phyloP scores from a whole-genome alignment of 2,888 invertebrate genomes.

The Boloria euphrosyne region DNA sequence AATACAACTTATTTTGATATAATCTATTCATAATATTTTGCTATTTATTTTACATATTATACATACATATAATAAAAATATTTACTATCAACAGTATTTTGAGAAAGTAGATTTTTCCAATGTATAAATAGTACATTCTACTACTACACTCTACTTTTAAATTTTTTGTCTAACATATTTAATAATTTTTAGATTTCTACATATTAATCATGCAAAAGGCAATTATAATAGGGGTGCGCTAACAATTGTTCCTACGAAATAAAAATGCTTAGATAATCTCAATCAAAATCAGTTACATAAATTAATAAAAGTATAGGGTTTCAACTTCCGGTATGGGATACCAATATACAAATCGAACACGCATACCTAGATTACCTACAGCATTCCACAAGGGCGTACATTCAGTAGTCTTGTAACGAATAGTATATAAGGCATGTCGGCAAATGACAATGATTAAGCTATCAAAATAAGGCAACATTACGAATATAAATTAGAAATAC shows the following conservation, averaged over 20 bases:
- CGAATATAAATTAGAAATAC: no score
- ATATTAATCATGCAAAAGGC: slow-evolving; percentile 2
- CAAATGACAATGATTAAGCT: slow-evolving; percentile 41
- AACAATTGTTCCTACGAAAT: background rate
- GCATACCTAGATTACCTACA: slow-evolving; percentile 51
- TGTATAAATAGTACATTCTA: background rate
- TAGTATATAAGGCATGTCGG: background rate
- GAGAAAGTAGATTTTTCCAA: no score
- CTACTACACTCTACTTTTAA: background rate
- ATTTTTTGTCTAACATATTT: background rate
- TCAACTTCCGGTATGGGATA: slow-evolving; percentile 9
- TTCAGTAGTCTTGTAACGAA: slow-evolving; percentile 27
- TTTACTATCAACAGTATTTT: no score
- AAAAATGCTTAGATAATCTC: background rate
- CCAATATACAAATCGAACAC: slow-evolving; percentile 41
- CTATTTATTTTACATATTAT: no score
- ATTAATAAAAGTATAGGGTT: slow-evolving; percentile 3
- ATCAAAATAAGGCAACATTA: no score
- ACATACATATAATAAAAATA: no score
- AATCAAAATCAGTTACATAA: slow-evolving; percentile 9
- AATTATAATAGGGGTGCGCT: slow-evolving; percentile 5
- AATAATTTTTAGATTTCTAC: background rate
- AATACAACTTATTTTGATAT: no score
- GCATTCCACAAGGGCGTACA: slow-evolving; percentile 50
- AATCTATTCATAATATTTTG: no score